These are phyloP conservation scores for Drosophila elegans DNA, from an alignment of 1,140 invertebrate species.

Conservation along the genomic window DNA sequence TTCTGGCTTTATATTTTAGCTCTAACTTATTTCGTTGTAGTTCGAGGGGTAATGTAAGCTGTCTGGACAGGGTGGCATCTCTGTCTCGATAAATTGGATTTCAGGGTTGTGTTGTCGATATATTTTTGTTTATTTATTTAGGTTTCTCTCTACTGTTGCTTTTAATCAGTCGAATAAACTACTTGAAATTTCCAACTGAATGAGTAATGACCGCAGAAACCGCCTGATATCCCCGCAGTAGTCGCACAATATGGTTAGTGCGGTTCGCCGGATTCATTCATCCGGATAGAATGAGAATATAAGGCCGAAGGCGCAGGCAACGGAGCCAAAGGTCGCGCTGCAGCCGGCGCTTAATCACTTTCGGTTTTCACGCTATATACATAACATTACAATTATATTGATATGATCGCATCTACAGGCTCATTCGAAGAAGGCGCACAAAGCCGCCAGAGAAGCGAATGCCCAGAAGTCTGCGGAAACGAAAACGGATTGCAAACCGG, in stretches of 20 bases:
- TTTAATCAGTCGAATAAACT: neutral
- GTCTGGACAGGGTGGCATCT: constrained; percentile 20
- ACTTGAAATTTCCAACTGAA: neutral
- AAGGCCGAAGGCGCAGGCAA: neutral
- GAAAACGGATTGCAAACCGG: neutral
- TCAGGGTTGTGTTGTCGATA: neutral
- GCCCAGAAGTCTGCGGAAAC: constrained; percentile 1
- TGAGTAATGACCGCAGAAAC: neutral
- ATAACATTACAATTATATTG: neutral
- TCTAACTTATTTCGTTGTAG: neutral
- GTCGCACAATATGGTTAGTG: constrained; percentile 22
- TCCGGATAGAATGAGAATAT: neutral
- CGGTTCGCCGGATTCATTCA: neutral
- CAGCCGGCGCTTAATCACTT: constrained; percentile 24
- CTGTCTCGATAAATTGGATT: neutral
- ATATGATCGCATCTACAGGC: constrained; percentile 10
- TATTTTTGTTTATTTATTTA: constrained; percentile 45
- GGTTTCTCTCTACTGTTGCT: constrained; percentile 24
- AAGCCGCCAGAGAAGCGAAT: constrained; percentile 13
- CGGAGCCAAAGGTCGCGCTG: constrained; percentile 35
- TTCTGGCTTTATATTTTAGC: too few species aligned
- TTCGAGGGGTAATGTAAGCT: neutral
- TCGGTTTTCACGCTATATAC: neutral
- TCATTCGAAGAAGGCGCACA: constrained; percentile 24
- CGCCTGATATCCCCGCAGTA: constrained; percentile 1